Percentiles rank a stretch among this genome's conserved stretches.
phyloP scores from a whole-genome alignment of 2,888 invertebrate genomes.

The Caenorhabditis uteleia region DNA sequence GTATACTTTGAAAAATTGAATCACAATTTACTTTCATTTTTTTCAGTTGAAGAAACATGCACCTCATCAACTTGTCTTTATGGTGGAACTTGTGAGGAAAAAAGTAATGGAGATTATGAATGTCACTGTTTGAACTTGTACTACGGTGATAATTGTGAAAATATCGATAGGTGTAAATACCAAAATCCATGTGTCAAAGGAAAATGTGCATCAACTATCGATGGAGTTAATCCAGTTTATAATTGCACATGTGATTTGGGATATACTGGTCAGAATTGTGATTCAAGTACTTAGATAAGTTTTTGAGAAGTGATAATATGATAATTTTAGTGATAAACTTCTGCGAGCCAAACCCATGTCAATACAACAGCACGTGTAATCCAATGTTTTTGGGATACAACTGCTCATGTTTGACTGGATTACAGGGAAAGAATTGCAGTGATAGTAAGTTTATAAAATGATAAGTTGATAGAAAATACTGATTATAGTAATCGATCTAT shows the following conservation, averaged over 20 bases:
- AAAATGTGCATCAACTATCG: slow-evolving; percentile 14
- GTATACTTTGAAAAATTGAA: slow-evolving; percentile 1
- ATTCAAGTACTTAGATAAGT: no score
- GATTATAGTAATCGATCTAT: slow-evolving; percentile 37
- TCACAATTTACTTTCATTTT: background rate
- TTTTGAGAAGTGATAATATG: no score
- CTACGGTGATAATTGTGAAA: slow-evolving; percentile 20
- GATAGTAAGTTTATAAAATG: slow-evolving; percentile 11
- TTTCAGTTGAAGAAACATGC: slow-evolving; percentile 12
- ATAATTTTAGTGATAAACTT: slow-evolving; percentile 33
- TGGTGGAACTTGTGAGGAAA: slow-evolving; percentile 39
- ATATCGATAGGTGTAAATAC: slow-evolving; percentile 37
- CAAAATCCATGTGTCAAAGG: slow-evolving; percentile 42
- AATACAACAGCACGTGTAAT: slow-evolving; percentile 37
- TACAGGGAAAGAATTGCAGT: slow-evolving; percentile 21
- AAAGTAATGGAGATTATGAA: slow-evolving; percentile 10
- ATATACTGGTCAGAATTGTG: slow-evolving; percentile 38
- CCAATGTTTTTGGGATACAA: slow-evolving; percentile 28
- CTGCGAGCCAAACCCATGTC: slow-evolving; percentile 31
- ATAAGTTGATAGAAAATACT: background rate
- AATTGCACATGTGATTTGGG: slow-evolving; percentile 40
- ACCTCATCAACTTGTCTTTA: slow-evolving; percentile 15
- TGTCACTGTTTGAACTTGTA: slow-evolving; percentile 37
- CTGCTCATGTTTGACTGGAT: slow-evolving; percentile 33
- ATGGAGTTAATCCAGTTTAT: slow-evolving; percentile 14